phyloP scores from a whole-genome alignment of 2,888 invertebrate species.

The Muschampia staudingeri region DNA sequence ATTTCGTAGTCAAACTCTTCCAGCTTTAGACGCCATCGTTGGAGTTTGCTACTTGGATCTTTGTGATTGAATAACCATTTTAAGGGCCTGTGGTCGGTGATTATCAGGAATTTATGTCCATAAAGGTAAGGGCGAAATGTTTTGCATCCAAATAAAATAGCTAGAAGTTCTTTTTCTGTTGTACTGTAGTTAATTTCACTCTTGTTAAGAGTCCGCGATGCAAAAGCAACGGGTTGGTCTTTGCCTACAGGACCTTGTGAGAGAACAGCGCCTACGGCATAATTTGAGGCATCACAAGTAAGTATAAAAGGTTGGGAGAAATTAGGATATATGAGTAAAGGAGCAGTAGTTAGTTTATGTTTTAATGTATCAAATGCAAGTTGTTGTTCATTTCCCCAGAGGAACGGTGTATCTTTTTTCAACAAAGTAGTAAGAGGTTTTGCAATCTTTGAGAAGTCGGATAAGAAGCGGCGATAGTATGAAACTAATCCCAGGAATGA shows the following conservation, averaged over 20 bases:
- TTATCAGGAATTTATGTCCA: conserved; percentile 59
- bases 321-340: conserved; percentile 21
- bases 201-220: conserved; percentile 51
- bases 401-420: background rate
- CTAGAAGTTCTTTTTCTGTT: conserved; percentile 55
- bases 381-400: background rate
- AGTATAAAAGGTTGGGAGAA: conserved; percentile 37
- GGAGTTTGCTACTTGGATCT: conserved; percentile 58
- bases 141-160: conserved; percentile 53
- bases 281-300: conserved; percentile 34
- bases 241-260: conserved; percentile 63
- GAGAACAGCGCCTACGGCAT: conserved; percentile 61
- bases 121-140: conserved; percentile 71
- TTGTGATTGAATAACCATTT: conserved; percentile 62
- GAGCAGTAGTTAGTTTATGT: background rate
- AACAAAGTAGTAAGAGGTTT: background rate
- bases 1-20: conserved; percentile 61
- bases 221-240: conserved; percentile 60
- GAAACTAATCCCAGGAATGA: conserved; percentile 73
- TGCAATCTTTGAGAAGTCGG: conserved; percentile 69
- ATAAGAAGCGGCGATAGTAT: conserved; percentile 77
- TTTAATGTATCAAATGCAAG: conserved; percentile 7
- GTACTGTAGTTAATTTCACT: conserved; percentile 47
- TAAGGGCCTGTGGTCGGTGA: conserved; percentile 64
- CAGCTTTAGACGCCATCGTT: conserved; percentile 59